Evolutionary conservation across 2,113 vertebrate genomes (phyloP).

Genomic region (Sebastes schlegelii): DNA sequence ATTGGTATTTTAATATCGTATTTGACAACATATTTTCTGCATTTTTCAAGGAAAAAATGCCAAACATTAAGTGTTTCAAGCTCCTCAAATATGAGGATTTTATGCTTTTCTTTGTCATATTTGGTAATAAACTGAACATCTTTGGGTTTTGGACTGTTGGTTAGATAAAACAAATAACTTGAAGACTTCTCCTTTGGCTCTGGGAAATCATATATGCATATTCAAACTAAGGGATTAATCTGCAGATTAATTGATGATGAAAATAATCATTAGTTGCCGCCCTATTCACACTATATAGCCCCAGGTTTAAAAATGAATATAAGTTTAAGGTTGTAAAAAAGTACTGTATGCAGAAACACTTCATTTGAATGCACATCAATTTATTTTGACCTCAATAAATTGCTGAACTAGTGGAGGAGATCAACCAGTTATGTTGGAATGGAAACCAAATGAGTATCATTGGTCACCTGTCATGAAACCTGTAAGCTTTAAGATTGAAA

Average conservation of each 20-base stretch:
- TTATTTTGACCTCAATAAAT: neutral
- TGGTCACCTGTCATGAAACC: neutral
- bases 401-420: neutral
- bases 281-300: neutral
- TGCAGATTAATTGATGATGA: neutral
- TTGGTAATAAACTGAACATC: too few relatives aligned
- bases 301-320: neutral
- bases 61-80: too few relatives aligned
- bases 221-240: neutral
- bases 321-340: too few relatives aligned
- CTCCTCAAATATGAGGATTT: neutral
- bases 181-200: neutral
- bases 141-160: too few relatives aligned
- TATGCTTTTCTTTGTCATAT: neutral
- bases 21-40: too few relatives aligned
- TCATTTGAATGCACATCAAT: neutral
- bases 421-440: neutral
- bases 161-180: neutral
- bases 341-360: neutral
- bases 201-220: neutral
- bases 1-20: too few relatives aligned
- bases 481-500: neutral
- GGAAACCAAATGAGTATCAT: neutral
- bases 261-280: neutral
- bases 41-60: too few relatives aligned